Evolutionary conservation across 2,888 invertebrate species (phyloP), one percentile per base, ranked within the genome.

Genomic region (Volucella inflata): DNA sequence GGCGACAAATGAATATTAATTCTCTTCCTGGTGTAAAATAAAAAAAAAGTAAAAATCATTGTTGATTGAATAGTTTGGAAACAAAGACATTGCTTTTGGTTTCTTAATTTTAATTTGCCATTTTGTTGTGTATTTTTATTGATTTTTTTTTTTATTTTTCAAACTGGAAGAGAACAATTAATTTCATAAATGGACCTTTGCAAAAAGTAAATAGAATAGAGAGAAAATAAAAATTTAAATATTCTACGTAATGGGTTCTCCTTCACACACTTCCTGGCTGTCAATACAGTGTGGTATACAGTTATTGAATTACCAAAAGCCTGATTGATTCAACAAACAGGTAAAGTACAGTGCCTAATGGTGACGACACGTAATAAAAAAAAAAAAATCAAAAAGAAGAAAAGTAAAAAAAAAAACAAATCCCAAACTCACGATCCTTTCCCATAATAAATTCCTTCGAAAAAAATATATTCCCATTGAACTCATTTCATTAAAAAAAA

Each of bases 311-410:
- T 67, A 85, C 72, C 71, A 80, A 77, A 62, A 80, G 82, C 87
- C 82, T 87, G 82, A 87, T 87, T 87, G 75, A 87, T 75, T 76
- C 87, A 87, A 77, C 87, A 82, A 82, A 87, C 87, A 87, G 87
- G 87, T 87, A 87, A 87, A 75, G 87, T 87, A 87, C 48, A 87
- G 87, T 82, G 82, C 81, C 78, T 82, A 77, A 87, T 68, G 87
- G 59, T 82, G 82, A 87, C 87, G 87, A 82, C 85, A 87, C 77
- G 44, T 72, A 72, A 59, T 44, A 76, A 68, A 80, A 48, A 71
- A 72, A 72, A 71, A 59, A 42, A 44, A 81, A 48, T 16, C 40
- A 59, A 40, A 36, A 59, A 50, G 16, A n/a, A 62, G 50, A 36
- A 72, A 74, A 70, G 40, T 64, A 68, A 77, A 74, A 53, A 78